Evolutionary conservation across 2,113 vertebrate genomes (phyloP).

Genomic region (Rafetus swinhoei): DNA sequence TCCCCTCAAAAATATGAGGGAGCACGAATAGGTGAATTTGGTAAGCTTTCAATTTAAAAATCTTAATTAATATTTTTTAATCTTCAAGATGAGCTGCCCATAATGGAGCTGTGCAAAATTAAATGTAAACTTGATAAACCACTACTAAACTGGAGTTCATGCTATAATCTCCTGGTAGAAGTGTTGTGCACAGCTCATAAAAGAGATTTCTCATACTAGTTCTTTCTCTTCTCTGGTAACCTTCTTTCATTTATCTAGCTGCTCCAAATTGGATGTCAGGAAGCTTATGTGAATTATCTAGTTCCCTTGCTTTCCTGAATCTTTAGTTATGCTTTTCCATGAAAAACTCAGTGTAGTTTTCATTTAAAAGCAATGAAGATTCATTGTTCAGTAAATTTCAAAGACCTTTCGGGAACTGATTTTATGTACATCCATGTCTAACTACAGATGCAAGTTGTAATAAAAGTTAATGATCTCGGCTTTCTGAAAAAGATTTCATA

Average conservation of each 20-base stretch:
- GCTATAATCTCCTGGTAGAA: background rate
- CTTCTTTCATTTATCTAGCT: background rate
- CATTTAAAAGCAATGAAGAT: background rate
- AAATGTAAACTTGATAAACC: background rate
- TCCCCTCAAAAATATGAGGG: background rate
- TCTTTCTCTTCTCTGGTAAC: background rate
- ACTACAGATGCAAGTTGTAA: background rate
- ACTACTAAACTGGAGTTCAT: background rate
- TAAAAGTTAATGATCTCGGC: background rate
- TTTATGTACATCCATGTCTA: background rate
- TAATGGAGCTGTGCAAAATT: background rate
- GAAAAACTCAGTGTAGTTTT: background rate
- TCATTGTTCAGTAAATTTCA: accelerated
- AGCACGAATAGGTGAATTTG: background rate
- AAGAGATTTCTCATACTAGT: accelerated
- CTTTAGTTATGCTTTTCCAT: background rate
- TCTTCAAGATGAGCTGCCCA: background rate
- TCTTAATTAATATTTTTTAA: background rate
- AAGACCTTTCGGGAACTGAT: background rate
- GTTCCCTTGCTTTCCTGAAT: background rate
- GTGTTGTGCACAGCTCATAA: background rate
- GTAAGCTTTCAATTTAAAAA: background rate
- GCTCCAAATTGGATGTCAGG: background rate
- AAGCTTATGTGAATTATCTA: background rate
- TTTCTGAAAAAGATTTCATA: background rate